Evolutionary conservation across 1,140 invertebrate species (phyloP).

Genomic region (Ostrea denselamellosa): DNA sequence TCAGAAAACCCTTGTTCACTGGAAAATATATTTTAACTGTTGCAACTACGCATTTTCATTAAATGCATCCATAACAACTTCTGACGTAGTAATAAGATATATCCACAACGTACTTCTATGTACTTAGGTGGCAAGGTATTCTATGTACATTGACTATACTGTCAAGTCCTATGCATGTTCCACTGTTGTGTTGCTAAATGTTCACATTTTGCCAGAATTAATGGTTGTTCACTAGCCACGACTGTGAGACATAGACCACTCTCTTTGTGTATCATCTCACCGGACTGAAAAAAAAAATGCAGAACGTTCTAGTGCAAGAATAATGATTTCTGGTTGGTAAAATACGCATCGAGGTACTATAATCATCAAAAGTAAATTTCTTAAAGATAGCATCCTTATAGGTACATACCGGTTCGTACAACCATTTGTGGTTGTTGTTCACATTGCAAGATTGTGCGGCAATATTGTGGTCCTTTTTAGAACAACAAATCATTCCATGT

Average conservation of each 20-base stretch:
- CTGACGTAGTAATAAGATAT: no score
- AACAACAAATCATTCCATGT: conserved; percentile 2
- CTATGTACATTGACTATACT: background rate
- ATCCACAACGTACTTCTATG: no score
- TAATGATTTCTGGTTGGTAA: background rate
- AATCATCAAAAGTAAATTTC: no score
- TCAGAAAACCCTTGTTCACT: no score
- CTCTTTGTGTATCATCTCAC: background rate
- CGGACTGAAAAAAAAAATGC: conserved; percentile 13
- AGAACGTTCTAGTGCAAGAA: background rate
- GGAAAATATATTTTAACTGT: no score
- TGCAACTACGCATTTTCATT: no score
- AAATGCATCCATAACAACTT: no score
- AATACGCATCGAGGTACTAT: no score
- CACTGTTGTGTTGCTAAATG: background rate
- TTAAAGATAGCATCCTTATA: background rate
- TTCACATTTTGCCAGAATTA: background rate
- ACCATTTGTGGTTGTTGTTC: background rate
- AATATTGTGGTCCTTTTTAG: conserved; percentile 3
- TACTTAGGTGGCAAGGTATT: no score
- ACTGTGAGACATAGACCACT: background rate
- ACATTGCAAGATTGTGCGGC: background rate
- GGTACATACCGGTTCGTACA: conserved; percentile 3
- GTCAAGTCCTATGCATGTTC: background rate
- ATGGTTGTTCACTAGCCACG: background rate